Evolutionary conservation across 2,888 invertebrate species (phyloP), one percentile per base, ranked within the genome.

Genomic region (Tupiocoris notatus): DNA sequence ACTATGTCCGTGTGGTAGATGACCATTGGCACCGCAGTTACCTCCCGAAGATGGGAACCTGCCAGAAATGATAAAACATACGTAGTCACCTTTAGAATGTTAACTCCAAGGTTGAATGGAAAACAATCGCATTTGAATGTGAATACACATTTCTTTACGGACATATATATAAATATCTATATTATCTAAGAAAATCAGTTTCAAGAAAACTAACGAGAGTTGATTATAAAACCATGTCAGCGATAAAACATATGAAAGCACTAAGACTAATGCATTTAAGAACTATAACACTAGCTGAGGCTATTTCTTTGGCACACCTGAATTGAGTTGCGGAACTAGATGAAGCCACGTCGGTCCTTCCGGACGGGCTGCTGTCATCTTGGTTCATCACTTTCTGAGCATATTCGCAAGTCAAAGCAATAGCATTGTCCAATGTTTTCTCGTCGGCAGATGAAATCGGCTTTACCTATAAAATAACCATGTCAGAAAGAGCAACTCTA

Each of bases 401-500:
- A 78, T 96, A 88, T 85, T 96, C 95, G 84, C 95, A 95, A 20
- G 96, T 96, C 85, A 96, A 88, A 71, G 95, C 95, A 78, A 96
- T 95, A 0, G 96, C 97, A 20, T 93, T 93, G 81, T 97, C 94
- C 78, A 98, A 86, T 7, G 94, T 94, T 84, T 91, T 93, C 83
- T 95, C 91, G 82, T 97, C 97, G 78, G 95, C 92, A 0, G 95
- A 93, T 12, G 96, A 96, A 85, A 98, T 96, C 1, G 92, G 94
- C 84, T 96, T 97, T 83, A 70, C 96, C 92, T 86, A 86, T 81
- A 79, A n/a, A n/a, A n/a, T n/a, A n/a, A n/a, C n/a, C n/a, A n/a
- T n/a, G n/a, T n/a, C n/a, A n/a, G n/a, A n/a, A n/a, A n/a, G n/a
- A n/a, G n/a, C n/a, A n/a, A n/a, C n/a, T n/a, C n/a, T n/a, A n/a